Conservation (phyloP, 2,888 invertebrate species). For the Nemapogon koenigi region DNA sequence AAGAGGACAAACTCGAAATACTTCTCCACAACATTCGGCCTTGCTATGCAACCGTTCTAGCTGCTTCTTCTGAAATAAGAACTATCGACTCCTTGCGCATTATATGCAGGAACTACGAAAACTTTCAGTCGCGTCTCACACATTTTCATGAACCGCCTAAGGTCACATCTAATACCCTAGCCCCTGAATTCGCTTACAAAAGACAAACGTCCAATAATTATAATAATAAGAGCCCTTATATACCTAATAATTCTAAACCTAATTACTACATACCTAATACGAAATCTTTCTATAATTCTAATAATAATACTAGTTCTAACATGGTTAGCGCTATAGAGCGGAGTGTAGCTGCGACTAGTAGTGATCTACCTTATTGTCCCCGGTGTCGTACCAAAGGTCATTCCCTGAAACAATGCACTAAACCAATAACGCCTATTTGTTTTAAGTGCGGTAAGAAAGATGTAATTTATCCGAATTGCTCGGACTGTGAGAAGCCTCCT, state of each 20-base stretch:
- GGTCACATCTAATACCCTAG: background rate
- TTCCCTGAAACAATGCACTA: background rate
- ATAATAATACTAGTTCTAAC: constrained; percentile 1
- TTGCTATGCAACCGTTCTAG: constrained; percentile 8
- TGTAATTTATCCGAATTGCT: background rate
- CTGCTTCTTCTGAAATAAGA: too few relatives aligned
- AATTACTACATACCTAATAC: too few relatives aligned
- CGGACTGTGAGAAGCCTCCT: background rate
- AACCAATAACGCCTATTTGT: background rate
- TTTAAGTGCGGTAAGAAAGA: background rate
- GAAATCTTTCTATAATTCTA: too few relatives aligned
- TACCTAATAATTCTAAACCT: background rate
- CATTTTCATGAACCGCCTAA: background rate
- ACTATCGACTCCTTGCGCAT: too few relatives aligned
- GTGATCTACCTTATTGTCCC: background rate
- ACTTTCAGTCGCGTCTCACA: background rate
- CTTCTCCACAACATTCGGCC: constrained; percentile 13
- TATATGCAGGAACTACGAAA: background rate
- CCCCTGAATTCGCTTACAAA: background rate
- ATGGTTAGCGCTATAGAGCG: too few relatives aligned
- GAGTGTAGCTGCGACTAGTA: background rate
- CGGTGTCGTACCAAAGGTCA: background rate
- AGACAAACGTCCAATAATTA: background rate
- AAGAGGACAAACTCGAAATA: constrained; percentile 19
- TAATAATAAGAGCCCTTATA: background rate